Conservation (phyloP, 2,113 vertebrate genomes). For the Chrysochloris asiatica region DNA sequence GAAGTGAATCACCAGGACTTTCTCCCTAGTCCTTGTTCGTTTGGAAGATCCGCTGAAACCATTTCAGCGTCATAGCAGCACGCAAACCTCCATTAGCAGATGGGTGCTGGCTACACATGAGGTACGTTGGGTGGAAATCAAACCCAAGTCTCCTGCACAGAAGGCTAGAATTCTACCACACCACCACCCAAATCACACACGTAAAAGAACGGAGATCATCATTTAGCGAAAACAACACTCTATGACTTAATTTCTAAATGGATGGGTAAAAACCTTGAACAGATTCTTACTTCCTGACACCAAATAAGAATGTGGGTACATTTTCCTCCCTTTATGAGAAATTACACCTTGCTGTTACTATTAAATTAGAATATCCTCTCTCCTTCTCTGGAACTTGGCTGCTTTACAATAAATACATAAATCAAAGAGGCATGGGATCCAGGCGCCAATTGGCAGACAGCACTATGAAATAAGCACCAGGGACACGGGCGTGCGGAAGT, state of each 20-base stretch:
- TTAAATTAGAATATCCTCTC: conserved; percentile 69
- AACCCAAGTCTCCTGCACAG: background rate
- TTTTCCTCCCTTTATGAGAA: conserved; percentile 58
- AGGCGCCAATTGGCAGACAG: conserved; percentile 74
- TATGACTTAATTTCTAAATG: conserved; percentile 14
- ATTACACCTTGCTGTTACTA: conserved; percentile 65
- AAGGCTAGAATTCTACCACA: background rate
- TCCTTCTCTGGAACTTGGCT: conserved; percentile 65
- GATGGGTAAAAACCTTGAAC: conserved; percentile 1
- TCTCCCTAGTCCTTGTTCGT: background rate
- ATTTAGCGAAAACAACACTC: background rate
- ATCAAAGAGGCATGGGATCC: conserved; percentile 64
- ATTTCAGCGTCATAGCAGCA: background rate
- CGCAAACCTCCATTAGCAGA: background rate
- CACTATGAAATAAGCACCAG: conserved; percentile 59
- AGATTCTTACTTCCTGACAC: conserved; percentile 48
- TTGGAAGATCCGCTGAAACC: background rate
- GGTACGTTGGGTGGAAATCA: background rate
- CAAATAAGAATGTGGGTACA: conserved; percentile 17
- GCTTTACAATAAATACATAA: conserved; percentile 74
- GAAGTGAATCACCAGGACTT: background rate
- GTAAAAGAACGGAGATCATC: background rate
- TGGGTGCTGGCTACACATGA: background rate
- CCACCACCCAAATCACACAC: background rate
- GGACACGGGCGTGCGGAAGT: conserved; percentile 66